Percentiles rank a stretch among this genome's conserved stretches.
Evolutionary conservation across 1,140 invertebrate species (phyloP).

Genomic region (Drosophila repletoides): DNA sequence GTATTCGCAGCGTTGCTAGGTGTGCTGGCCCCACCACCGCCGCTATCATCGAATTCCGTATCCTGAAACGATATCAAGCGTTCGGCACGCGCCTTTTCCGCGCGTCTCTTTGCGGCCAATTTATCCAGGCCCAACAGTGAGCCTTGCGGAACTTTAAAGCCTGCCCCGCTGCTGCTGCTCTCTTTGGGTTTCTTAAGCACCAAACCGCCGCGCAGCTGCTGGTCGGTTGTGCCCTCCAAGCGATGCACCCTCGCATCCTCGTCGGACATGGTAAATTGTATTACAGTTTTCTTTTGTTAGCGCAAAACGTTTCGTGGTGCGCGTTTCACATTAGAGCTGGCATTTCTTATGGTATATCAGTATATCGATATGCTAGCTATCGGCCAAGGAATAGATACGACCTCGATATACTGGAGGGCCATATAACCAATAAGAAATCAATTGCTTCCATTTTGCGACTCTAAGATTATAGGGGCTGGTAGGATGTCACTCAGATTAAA

Average conservation of each 20-base stretch:
- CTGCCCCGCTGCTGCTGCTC: conserved; percentile 83
- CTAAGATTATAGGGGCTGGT: too few relatives aligned
- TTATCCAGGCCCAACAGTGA: conserved; percentile 94
- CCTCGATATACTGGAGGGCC: too few relatives aligned
- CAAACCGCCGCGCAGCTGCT: conserved; percentile 88
- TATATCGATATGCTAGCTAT: too few relatives aligned
- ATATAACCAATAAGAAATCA: too few relatives aligned
- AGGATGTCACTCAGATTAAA: too few relatives aligned
- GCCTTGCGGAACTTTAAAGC: conserved; percentile 90
- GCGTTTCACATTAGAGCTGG: conserved; percentile 47
- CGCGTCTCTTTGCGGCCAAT: conserved; percentile 89
- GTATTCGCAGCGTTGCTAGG: too few relatives aligned
- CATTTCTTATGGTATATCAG: too few relatives aligned
- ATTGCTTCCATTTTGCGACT: too few relatives aligned
- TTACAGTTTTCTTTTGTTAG: conserved; percentile 28
- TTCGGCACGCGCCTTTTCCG: conserved; percentile 85
- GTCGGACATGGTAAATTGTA: conserved; percentile 52
- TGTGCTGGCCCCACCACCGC: conserved; percentile 74
- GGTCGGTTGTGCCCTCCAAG: conserved; percentile 88
- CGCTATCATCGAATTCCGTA: conserved; percentile 85
- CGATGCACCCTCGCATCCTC: conserved; percentile 86
- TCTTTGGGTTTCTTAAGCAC: conserved; percentile 91
- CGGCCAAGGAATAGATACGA: too few relatives aligned
- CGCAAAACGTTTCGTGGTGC: conserved; percentile 41
- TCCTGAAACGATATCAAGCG: conserved; percentile 87